Evolutionary conservation across 2,113 vertebrate genomes (phyloP).

Genomic region (Eira barbara): DNA sequence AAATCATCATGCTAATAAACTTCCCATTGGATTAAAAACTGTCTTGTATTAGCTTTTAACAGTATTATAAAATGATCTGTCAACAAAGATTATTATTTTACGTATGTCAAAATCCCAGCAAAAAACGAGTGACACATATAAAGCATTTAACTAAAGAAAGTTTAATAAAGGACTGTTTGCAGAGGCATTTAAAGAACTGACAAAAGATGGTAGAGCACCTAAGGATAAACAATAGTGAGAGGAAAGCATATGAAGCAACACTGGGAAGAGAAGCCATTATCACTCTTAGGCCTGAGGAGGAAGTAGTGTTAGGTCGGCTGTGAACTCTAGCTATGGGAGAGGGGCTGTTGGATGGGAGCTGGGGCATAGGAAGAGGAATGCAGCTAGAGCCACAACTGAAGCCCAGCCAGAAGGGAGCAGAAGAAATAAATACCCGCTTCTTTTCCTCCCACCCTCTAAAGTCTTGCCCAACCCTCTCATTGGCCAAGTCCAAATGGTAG

Average conservation of each 20-base stretch:
- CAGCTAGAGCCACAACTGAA: neutral
- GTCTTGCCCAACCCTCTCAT: neutral
- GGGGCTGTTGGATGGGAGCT: neutral
- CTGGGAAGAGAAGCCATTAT: neutral
- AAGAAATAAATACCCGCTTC: neutral
- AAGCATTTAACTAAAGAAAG: neutral
- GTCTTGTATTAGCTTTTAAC: neutral
- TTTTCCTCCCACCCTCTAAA: neutral
- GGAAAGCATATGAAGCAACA: neutral
- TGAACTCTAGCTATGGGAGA: neutral
- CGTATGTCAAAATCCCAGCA: neutral
- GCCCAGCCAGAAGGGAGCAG: neutral
- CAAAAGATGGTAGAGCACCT: neutral
- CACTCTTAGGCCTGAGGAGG: neutral
- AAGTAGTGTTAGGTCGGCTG: neutral
- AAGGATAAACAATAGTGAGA: neutral
- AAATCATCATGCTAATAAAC: neutral
- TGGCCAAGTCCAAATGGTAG: neutral
- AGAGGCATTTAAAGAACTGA: neutral
- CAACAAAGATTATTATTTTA: neutral
- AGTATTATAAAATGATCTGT: neutral
- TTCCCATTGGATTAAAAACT: neutral
- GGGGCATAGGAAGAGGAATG: neutral
- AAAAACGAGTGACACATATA: neutral
- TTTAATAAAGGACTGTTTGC: neutral